These are phyloP conservation scores for Bombylius major DNA, from an alignment of 2,888 invertebrate species.

Conservation along the genomic window DNA sequence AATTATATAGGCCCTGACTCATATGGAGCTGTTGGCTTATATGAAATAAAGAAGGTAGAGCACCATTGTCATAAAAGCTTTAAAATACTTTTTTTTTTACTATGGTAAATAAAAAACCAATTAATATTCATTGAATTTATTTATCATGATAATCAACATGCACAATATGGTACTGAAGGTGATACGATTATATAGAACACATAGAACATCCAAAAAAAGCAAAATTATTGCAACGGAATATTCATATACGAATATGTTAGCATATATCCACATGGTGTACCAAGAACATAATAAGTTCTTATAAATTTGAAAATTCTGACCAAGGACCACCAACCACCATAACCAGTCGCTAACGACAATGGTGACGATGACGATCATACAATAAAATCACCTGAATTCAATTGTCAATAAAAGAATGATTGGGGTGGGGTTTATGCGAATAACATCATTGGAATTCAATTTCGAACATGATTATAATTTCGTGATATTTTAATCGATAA, in stretches of 20 bases:
- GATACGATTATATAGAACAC: slow-evolving; percentile 29
- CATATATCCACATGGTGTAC: slow-evolving; percentile 62
- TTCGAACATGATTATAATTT: slow-evolving; percentile 56
- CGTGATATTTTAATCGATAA: slow-evolving; percentile 46
- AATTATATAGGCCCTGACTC: too few relatives aligned
- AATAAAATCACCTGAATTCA: slow-evolving; percentile 42
- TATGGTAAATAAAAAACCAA: not conserved
- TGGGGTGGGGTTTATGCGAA: slow-evolving; percentile 64
- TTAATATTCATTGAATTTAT: slow-evolving; percentile 53
- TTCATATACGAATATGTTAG: slow-evolving; percentile 44
- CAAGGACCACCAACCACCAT: slow-evolving; percentile 45
- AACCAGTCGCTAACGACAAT: slow-evolving; percentile 8
- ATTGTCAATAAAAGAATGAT: slow-evolving; percentile 52
- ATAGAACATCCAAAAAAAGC: slow-evolving; percentile 30
- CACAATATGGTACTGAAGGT: slow-evolving; percentile 41
- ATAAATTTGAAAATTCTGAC: slow-evolving; percentile 41
- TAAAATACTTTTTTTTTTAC: not conserved
- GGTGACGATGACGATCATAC: slow-evolving; percentile 36
- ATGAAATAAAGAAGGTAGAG: too few relatives aligned
- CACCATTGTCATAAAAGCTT: too few relatives aligned
- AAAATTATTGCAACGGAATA: slow-evolving; percentile 34
- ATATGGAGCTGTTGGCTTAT: too few relatives aligned
- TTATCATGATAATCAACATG: slow-evolving; percentile 65
- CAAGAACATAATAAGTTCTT: slow-evolving; percentile 76
- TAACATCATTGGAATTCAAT: slow-evolving; percentile 66